A percentile compares a stretch with the other conserved stretches of the same genome.
phyloP scores from a whole-genome alignment of 2,888 invertebrate genomes.

The Polymixis flavicincta region DNA sequence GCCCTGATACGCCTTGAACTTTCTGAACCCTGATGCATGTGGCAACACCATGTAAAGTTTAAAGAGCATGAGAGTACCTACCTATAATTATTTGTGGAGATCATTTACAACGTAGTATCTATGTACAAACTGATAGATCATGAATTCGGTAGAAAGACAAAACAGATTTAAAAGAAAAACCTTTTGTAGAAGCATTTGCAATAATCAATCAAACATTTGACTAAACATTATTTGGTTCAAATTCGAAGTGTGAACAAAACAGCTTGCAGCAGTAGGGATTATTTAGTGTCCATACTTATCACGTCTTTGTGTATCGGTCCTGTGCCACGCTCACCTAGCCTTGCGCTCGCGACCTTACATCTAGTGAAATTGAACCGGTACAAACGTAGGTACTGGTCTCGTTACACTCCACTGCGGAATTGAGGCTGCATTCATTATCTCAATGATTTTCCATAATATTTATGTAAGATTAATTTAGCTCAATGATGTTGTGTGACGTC shows the following conservation, averaged over 20 bases:
- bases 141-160: neutral
- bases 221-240: neutral
- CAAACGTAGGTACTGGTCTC: constrained; percentile 69
- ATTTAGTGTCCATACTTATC: constrained; percentile 17
- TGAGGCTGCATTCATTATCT: constrained; percentile 72
- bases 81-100: constrained; percentile 13
- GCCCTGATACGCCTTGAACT: constrained; percentile 57
- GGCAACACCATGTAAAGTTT: constrained; percentile 35
- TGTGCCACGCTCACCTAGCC: constrained; percentile 83
- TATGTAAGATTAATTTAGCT: constrained; percentile 60
- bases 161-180: neutral
- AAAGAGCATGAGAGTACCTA: constrained; percentile 44
- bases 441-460: constrained; percentile 61
- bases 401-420: constrained; percentile 72
- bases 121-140: neutral
- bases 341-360: constrained; percentile 86
- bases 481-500: constrained; percentile 43
- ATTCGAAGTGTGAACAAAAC: constrained; percentile 24
- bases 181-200: neutral
- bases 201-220: neutral
- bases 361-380: constrained; percentile 89
- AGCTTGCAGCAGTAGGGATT: constrained; percentile 12
- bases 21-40: constrained; percentile 40
- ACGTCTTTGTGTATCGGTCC: constrained; percentile 53
- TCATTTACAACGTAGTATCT: constrained; percentile 10